A percentile compares a stretch with the other conserved stretches of the same genome.
Conservation (phyloP, 2,888 invertebrate species). For the Eumacrocentrus americanus region DNA sequence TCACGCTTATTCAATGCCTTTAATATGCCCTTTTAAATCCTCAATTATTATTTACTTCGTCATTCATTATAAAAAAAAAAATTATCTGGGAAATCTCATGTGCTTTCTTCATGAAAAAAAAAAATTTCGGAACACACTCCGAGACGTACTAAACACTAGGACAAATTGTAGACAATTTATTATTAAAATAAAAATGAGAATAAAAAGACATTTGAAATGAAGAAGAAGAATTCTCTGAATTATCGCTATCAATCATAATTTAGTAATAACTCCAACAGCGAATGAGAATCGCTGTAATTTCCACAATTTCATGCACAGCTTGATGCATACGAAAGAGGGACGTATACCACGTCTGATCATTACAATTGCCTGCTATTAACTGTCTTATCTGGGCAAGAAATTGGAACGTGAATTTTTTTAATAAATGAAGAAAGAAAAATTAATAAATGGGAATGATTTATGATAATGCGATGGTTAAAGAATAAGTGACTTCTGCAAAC, state of each 20-base stretch:
- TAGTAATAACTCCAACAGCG: not conserved
- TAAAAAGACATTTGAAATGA: constrained; percentile 57
- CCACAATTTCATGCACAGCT: constrained; percentile 27
- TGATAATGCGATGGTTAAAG: not conserved
- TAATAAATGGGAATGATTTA: not conserved
- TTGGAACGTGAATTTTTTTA: not conserved
- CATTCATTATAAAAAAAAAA: not conserved
- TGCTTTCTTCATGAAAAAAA: not conserved
- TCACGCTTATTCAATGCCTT: not conserved
- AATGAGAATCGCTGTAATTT: constrained; percentile 35
- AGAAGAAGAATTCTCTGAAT: too few species aligned
- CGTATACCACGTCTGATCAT: constrained; percentile 9
- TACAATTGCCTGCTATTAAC: constrained; percentile 4
- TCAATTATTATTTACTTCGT: not conserved
- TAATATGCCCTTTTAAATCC: not conserved
- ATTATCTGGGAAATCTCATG: not conserved
- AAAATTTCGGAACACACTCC: constrained; percentile 39
- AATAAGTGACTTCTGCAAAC: not conserved
- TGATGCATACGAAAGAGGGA: constrained; percentile 25
- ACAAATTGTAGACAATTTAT: constrained; percentile 61
- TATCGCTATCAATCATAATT: not conserved
- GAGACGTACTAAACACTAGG: constrained; percentile 58
- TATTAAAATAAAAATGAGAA: constrained; percentile 59
- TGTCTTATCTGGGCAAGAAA: not conserved
- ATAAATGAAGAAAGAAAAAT: not conserved